phyloP scores from a whole-genome alignment of 2,113 vertebrate genomes.

The Butorides virescens region DNA sequence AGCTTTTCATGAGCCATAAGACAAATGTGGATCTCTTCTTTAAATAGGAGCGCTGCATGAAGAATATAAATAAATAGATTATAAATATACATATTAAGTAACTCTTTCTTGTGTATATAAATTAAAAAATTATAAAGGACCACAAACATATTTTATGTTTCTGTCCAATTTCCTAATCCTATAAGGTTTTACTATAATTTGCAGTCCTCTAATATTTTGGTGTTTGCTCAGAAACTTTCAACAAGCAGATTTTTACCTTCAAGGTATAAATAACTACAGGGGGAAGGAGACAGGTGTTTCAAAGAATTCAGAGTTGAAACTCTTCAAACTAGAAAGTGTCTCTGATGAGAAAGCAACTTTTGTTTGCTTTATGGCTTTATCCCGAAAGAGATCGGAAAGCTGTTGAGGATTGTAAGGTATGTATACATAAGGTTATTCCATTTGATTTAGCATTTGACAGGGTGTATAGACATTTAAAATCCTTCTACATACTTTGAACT shows the following conservation, averaged over 20 bases:
- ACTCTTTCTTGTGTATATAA: neutral
- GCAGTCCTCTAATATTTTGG: neutral
- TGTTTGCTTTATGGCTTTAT: slow-evolving; percentile 55
- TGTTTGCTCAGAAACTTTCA: neutral
- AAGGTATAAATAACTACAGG: neutral
- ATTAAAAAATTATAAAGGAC: neutral
- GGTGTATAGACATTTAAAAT: slow-evolving; percentile 48
- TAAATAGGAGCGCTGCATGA: neutral
- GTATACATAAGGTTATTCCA: slow-evolving; percentile 44
- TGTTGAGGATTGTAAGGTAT: slow-evolving; percentile 5
- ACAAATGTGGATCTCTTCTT: neutral
- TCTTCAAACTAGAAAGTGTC: slow-evolving; percentile 13
- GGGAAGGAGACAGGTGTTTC: slow-evolving; percentile 2
- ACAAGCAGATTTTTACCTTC: neutral
- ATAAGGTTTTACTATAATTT: neutral
- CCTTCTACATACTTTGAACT: slow-evolving; percentile 17
- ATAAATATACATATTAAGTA: neutral
- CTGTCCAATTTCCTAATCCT: neutral
- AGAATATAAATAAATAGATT: neutral
- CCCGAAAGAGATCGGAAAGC: slow-evolving; percentile 37
- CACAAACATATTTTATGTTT: neutral
- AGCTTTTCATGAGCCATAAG: neutral
- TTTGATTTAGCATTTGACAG: slow-evolving; percentile 54
- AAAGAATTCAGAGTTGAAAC: neutral
- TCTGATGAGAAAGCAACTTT: slow-evolving; percentile 22